phyloP scores from a whole-genome alignment of 2,113 vertebrate species.

The Willisornis vidua region DNA sequence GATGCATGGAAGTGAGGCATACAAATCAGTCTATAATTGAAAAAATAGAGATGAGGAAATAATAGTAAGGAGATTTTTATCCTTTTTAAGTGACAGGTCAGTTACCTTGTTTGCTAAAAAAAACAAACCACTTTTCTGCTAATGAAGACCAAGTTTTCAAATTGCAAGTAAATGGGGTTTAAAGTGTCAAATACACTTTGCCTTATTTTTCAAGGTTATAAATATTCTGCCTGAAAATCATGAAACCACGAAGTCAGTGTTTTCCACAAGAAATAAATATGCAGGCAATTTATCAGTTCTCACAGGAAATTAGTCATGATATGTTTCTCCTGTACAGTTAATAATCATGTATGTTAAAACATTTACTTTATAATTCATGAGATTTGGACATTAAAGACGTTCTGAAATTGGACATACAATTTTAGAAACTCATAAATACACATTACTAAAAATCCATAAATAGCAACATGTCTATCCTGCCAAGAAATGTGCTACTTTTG shows the following conservation, averaged over 20 bases:
- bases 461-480: conserved; percentile 51
- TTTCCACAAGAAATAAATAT: conserved; percentile 38
- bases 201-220: background rate
- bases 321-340: conserved; percentile 39
- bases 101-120: background rate
- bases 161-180: background rate
- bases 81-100: background rate
- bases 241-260: conserved; percentile 20
- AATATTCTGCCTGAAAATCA: background rate
- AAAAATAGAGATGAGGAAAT: background rate
- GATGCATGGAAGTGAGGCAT: background rate
- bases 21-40: background rate
- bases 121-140: background rate
- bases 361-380: conserved; percentile 51
- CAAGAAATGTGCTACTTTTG: conserved; percentile 34
- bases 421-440: conserved; percentile 66
- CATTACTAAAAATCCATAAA: conserved; percentile 39
- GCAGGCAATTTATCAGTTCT: conserved; percentile 25
- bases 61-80: background rate
- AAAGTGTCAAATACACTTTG: background rate
- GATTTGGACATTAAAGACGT: conserved; percentile 23
- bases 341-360: conserved; percentile 46
- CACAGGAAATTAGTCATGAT: conserved; percentile 44
- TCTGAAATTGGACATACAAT: conserved; percentile 45
- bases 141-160: background rate